Base-by-base conservation (phyloP, 2,888 invertebrate species). In the Pandemis cinnamomeana region DNA sequence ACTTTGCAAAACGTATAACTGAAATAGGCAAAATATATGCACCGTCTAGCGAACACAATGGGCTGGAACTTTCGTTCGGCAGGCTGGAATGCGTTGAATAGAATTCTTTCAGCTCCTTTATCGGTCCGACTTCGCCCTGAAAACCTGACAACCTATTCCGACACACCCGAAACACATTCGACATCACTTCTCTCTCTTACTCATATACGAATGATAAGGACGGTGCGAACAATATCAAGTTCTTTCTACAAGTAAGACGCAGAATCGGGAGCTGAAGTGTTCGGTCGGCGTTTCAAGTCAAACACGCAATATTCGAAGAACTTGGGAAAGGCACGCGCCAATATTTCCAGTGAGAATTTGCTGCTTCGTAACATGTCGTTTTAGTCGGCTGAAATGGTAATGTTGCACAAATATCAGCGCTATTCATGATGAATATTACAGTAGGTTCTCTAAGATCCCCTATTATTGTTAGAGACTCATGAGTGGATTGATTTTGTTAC, bases 71-170 rank as follows among this genome's bases (percentile, higher is more conserved):
- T 78, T 76, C 76, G 64, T 83, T 81, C 79, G 79, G 79, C 77
- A 80, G 80, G 73, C 75, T 67, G 87, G 87, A 86, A 89, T 88
- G 85, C 80, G 80, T 81, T 84, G 84, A 86, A 86, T 86, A 85
- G 84, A 84, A 87, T 89, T 88, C 85, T 84, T 86, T 80, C 77
- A 80, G 78, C 78, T 79, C 84, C 83, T 86, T 87, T 89, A 89
- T 88, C 86, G 53, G 67, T 41, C 53, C 41, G 53, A 67, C 67
- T 53, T 67, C 53, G 84, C 82, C 79, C 83, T 75, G 70, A 41
- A 76, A 76, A 79, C 77, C 78, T 79, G 80, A 79, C 79, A 46
- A 77, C 73, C 62, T 71, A 74, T 67, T 67, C 61, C 36, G 51
- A 27, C 46, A 60, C 58, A 41, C 55, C 27, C 53, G 20, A 8